These are phyloP conservation scores for Pangasius djambal DNA, from an alignment of 2,797 vertebrate genomes.

Conservation along the genomic window DNA sequence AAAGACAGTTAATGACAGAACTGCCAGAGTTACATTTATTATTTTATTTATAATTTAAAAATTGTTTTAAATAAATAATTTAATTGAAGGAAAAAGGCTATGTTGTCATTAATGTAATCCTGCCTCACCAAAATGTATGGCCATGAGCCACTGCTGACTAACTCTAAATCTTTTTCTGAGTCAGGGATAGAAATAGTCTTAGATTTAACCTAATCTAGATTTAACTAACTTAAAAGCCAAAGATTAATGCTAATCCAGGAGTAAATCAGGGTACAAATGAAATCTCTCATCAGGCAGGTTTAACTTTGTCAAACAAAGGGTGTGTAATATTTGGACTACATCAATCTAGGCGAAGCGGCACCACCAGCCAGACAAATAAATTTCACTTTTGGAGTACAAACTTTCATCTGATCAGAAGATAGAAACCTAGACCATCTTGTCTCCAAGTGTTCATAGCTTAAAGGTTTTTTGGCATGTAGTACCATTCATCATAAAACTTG, in stretches of 20 bases:
- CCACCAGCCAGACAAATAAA: constrained; percentile 16
- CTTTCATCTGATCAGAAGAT: neutral
- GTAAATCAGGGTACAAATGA: constrained; percentile 3
- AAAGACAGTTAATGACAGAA: neutral
- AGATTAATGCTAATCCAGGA: neutral
- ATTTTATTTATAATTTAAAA: neutral
- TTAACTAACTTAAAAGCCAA: neutral
- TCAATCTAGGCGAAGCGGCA: neutral
- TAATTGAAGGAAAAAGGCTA: neutral
- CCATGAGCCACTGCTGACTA: neutral
- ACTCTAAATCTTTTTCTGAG: neutral
- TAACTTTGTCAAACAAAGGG: neutral
- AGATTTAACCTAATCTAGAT: neutral
- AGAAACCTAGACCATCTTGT: neutral
- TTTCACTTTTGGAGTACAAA: neutral
- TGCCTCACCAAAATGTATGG: neutral
- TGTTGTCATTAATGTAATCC: neutral
- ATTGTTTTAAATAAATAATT: neutral
- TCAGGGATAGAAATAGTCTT: neutral
- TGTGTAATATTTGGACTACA: neutral
- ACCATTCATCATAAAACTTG: constrained; percentile 4
- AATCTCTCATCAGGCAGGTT: neutral
- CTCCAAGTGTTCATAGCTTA: neutral
- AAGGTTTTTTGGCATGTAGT: neutral
- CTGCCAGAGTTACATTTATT: neutral